These are phyloP conservation scores for Hippocampus barbouri DNA, from an alignment of 2,113 vertebrate species.

Conservation along the genomic window DNA sequence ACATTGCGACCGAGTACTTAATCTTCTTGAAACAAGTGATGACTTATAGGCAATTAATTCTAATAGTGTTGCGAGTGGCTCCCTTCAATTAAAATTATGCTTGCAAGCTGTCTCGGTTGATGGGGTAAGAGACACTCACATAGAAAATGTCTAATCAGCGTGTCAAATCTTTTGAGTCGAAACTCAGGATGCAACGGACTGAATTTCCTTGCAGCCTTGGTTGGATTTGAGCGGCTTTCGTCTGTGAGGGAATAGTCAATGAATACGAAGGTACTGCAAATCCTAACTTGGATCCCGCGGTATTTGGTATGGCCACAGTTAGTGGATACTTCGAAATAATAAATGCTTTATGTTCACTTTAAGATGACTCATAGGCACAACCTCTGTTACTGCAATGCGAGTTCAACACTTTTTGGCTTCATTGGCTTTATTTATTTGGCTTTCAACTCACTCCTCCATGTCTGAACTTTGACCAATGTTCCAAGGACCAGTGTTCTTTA, in stretches of 20 bases:
- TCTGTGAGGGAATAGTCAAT: background rate
- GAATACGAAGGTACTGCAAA: background rate
- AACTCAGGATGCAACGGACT: background rate
- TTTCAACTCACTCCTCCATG: background rate
- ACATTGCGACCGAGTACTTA: conserved; percentile 13
- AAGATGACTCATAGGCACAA: background rate
- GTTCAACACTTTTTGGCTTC: too few species aligned
- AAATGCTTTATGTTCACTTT: background rate
- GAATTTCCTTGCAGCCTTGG: background rate
- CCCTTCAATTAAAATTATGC: conserved; percentile 26
- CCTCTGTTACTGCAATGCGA: background rate
- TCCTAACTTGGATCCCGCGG: background rate
- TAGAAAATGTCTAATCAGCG: background rate
- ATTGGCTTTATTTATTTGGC: too few species aligned
- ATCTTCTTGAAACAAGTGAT: conserved; percentile 21
- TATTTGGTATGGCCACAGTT: background rate
- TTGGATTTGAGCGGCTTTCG: background rate
- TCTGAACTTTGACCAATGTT: background rate
- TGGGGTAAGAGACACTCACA: conserved; percentile 2
- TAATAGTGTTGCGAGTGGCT: conserved; percentile 22
- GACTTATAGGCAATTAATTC: conserved; percentile 31
- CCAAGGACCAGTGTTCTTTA: too few species aligned
- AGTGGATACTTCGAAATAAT: background rate
- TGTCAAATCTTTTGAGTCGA: background rate
- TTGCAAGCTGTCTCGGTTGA: conserved; percentile 38